These are phyloP conservation scores for Sebastes schlegelii DNA, from an alignment of 2,113 vertebrate species.

Conservation along the genomic window DNA sequence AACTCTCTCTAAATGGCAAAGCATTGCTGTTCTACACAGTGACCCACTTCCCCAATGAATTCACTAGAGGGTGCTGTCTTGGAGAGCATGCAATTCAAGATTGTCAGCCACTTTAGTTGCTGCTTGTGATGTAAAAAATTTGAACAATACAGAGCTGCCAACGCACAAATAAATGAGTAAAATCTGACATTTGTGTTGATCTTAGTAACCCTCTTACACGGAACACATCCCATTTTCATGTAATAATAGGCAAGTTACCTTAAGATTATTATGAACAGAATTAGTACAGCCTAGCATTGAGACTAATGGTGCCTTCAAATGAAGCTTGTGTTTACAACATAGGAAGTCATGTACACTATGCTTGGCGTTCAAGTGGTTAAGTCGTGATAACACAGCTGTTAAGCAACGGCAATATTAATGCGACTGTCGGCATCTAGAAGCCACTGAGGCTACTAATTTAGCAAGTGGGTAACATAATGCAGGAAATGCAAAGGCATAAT, in stretches of 20 bases:
- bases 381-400: too few relatives aligned
- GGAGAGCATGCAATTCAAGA: neutral
- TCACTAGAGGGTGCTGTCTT: conserved; percentile 58
- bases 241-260: neutral
- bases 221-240: neutral
- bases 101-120: neutral
- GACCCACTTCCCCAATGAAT: conserved; percentile 15
- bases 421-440: too few relatives aligned
- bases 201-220: neutral
- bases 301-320: neutral
- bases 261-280: neutral
- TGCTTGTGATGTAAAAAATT: conserved; percentile 2
- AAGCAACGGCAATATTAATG: too few relatives aligned
- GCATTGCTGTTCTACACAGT: neutral
- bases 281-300: neutral
- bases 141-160: neutral
- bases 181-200: conserved; percentile 28
- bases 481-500: too few relatives aligned
- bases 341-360: too few relatives aligned
- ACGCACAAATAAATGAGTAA: conserved; percentile 57
- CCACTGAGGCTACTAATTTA: too few relatives aligned
- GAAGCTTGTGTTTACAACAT: too few relatives aligned
- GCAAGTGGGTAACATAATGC: too few relatives aligned
- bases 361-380: too few relatives aligned
- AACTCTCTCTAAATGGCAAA: neutral